Evolutionary conservation across 2,888 invertebrate genomes (phyloP).

Genomic region (Diabrotica balteata): DNA sequence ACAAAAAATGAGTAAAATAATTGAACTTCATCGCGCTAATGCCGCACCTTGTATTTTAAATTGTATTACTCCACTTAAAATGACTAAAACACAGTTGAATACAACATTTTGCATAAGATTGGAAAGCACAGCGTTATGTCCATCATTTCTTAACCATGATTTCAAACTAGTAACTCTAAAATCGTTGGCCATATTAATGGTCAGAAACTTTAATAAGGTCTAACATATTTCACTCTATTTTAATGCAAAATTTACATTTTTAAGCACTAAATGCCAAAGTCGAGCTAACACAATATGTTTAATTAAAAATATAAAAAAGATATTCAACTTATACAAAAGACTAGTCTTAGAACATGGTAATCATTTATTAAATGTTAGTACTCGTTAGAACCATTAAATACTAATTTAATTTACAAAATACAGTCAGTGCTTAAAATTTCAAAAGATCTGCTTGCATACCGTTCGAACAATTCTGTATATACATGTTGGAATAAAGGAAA

Average conservation of each 20-base stretch:
- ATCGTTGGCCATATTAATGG: no score
- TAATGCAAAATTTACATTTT: conserved; percentile 25
- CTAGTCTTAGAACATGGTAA: conserved; percentile 26
- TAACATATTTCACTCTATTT: conserved; percentile 8
- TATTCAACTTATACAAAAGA: conserved; percentile 7
- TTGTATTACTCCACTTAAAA: no score
- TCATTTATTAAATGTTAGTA: conserved; percentile 12
- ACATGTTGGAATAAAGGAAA: no score
- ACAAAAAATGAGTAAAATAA: no score
- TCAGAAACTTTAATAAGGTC: not conserved
- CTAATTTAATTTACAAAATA: conserved; percentile 40
- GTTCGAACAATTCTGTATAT: conserved; percentile 9
- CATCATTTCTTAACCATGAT: no score
- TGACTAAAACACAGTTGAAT: no score
- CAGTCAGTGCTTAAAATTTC: conserved; percentile 44
- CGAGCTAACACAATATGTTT: conserved; percentile 13
- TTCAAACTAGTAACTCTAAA: no score
- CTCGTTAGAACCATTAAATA: conserved; percentile 25
- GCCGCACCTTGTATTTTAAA: no score
- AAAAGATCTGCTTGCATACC: conserved; percentile 36
- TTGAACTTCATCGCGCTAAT: no score
- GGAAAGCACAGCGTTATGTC: no score
- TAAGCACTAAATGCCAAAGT: conserved; percentile 30
- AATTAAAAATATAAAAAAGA: conserved; percentile 1
- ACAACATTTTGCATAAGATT: no score